These are phyloP conservation scores for Apodemia mormo DNA, from an alignment of 2,888 invertebrate species.

Conservation along the genomic window DNA sequence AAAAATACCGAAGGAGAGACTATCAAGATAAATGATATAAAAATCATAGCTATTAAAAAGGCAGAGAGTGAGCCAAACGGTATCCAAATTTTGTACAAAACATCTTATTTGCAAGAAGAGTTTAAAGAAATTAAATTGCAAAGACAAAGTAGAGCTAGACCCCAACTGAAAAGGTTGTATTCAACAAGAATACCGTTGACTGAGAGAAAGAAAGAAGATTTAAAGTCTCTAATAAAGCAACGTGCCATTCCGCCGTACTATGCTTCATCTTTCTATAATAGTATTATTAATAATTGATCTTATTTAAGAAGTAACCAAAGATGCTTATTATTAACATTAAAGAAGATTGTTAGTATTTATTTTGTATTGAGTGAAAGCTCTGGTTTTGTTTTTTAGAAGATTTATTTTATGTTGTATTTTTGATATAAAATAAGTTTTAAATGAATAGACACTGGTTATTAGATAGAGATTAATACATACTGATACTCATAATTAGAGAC, in stretches of 20 bases:
- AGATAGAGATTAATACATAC: background rate
- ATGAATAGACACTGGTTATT: background rate
- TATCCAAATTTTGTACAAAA: background rate
- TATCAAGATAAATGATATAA: background rate
- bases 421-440: background rate
- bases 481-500: background rate
- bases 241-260: background rate
- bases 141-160: background rate
- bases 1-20: conserved; percentile 5
- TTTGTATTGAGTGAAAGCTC: background rate
- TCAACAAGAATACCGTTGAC: background rate
- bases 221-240: background rate
- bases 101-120: background rate
- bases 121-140: background rate
- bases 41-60: conserved; percentile 7
- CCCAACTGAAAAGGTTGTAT: background rate
- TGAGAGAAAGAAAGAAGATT: background rate
- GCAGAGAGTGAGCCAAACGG: background rate
- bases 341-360: background rate
- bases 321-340: background rate
- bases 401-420: background rate
- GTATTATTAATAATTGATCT: background rate
- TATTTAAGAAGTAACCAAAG: conserved; percentile 5
- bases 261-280: background rate
- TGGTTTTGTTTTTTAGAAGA: background rate